A percentile compares a stretch with the other conserved stretches of the same genome.
phyloP scores from a whole-genome alignment of 2,888 invertebrate genomes.

The Campoplex nolae region DNA sequence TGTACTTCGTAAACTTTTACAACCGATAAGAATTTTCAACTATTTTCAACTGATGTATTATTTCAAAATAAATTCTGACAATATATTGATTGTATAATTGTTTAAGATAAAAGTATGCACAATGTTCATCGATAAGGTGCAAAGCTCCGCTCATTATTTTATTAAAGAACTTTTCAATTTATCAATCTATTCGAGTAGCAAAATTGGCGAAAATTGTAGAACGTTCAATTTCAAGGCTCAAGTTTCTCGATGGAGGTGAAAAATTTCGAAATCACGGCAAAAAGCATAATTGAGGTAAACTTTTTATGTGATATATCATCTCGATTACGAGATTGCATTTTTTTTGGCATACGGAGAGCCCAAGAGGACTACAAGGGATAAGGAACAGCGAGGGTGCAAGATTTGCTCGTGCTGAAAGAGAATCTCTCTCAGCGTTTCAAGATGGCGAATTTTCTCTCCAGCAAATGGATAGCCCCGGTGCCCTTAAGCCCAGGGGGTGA shows the following conservation, averaged over 20 bases:
- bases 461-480: slow-evolving; percentile 26
- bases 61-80: neutral
- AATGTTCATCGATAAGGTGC: too few relatives aligned
- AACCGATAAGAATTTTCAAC: neutral
- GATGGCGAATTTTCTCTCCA: slow-evolving; percentile 38
- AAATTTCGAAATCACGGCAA: slow-evolving; percentile 50
- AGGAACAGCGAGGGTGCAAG: slow-evolving; percentile 22
- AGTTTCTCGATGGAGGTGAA: neutral
- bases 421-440: slow-evolving; percentile 7
- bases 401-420: slow-evolving; percentile 27
- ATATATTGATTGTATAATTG: neutral
- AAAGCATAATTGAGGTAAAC: neutral
- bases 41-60: slow-evolving; percentile 13
- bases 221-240: too few relatives aligned
- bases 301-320: slow-evolving; percentile 66
- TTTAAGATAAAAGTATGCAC: neutral
- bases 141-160: neutral
- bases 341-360: neutral
- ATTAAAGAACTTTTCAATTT: neutral
- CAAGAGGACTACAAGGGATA: slow-evolving; percentile 13
- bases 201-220: too few relatives aligned
- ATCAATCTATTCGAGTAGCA: neutral
- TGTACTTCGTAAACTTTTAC: neutral
- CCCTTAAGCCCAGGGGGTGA: slow-evolving; percentile 15
- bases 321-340: slow-evolving; percentile 51